A percentile compares a stretch with the other conserved stretches of the same genome.
Conservation (phyloP, 2,113 vertebrate species). For the Dipodomys ordii region DNA sequence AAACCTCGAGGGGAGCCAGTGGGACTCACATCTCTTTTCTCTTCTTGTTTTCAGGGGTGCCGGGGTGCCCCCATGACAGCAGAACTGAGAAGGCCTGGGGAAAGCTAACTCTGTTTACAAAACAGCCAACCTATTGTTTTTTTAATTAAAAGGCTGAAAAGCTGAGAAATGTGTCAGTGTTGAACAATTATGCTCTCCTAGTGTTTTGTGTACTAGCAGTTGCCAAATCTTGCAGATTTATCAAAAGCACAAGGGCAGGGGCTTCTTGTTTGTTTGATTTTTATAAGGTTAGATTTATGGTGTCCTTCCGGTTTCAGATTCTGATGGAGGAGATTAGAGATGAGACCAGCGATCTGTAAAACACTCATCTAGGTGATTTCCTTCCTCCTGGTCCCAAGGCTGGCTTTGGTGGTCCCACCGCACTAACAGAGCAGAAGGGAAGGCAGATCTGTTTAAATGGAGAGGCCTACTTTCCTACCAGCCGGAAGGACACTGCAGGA, state of each 20-base stretch:
- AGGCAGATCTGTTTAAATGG: too few species aligned
- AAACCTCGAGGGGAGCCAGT: background rate
- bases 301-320: background rate
- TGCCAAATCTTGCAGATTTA: background rate
- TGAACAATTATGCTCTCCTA: background rate
- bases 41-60: background rate
- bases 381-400: background rate
- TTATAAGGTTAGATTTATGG: background rate
- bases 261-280: background rate
- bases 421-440: background rate
- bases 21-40: background rate
- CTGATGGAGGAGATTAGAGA: background rate
- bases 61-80: background rate
- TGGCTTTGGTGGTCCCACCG: background rate
- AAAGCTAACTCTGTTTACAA: background rate
- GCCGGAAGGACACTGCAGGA: too few species aligned
- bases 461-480: too few species aligned
- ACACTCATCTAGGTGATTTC: background rate
- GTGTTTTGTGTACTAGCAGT: rapidly evolving
- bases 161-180: background rate
- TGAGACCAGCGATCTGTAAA: background rate
- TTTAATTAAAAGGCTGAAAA: background rate
- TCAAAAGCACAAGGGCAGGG: background rate
- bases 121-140: background rate
- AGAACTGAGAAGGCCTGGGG: background rate